Evolutionary conservation across 1,140 invertebrate species (phyloP).

Genomic region (Anastatus disparis): DNA sequence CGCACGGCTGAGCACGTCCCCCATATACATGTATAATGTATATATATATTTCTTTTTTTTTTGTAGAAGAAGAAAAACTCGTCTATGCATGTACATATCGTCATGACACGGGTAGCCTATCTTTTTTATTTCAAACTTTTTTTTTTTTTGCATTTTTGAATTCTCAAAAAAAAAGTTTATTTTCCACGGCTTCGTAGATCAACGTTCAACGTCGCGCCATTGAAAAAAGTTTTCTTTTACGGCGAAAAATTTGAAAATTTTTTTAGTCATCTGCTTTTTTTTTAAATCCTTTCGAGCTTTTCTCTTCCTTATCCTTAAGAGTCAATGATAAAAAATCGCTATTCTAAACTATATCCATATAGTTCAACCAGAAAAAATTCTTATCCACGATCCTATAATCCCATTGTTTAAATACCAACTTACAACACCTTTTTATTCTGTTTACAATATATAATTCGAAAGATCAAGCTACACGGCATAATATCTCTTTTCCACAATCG

Average conservation of each 20-base stretch:
- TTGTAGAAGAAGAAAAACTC: constrained; percentile 31
- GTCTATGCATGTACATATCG: constrained; percentile 40
- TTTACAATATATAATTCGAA: constrained; percentile 48
- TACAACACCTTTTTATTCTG: constrained; percentile 48
- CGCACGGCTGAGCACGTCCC: constrained; percentile 21
- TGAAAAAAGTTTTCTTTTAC: constrained; percentile 26
- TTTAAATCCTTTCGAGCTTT: constrained; percentile 37
- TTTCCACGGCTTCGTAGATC: constrained; percentile 16
- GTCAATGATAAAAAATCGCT: constrained; percentile 49
- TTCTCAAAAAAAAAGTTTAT: background rate
- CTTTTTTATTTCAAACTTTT: background rate
- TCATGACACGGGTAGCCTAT: constrained; percentile 24
- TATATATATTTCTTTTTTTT: constrained; percentile 42
- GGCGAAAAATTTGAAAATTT: constrained; percentile 15
- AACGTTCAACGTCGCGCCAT: constrained; percentile 40
- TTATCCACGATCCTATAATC: constrained; percentile 46
- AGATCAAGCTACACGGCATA: constrained; percentile 44
- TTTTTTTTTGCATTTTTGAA: background rate
- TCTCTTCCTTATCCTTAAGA: constrained; percentile 24
- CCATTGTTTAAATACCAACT: constrained; percentile 44
- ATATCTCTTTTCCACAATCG: background rate
- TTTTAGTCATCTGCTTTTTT: constrained; percentile 6
- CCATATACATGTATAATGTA: background rate
- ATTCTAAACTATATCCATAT: constrained; percentile 66
- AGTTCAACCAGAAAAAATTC: constrained; percentile 65